Percentiles rank a stretch among this genome's conserved stretches.
Conservation (phyloP, 1,140 invertebrate species). For the Hesperophylax magnus region DNA sequence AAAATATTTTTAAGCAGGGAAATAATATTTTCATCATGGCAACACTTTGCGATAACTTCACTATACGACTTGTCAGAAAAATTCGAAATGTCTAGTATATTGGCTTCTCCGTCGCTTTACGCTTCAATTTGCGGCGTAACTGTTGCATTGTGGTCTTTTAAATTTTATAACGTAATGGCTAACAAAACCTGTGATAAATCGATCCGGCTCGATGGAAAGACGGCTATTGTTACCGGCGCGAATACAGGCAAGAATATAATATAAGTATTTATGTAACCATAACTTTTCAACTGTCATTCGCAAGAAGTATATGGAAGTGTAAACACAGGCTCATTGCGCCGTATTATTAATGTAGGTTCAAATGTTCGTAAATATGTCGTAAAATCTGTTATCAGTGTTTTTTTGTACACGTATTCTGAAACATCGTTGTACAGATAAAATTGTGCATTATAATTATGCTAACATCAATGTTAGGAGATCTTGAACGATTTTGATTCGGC, state of each 20-base stretch:
- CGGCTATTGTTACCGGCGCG: slow-evolving; percentile 84
- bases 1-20: background rate
- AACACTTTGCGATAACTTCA: background rate
- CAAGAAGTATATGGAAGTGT: too few relatives aligned
- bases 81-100: background rate
- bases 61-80: background rate
- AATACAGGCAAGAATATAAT: slow-evolving; percentile 73
- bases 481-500: too few relatives aligned
- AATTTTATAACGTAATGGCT: slow-evolving; percentile 64
- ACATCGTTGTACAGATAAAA: too few relatives aligned
- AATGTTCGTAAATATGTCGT: too few relatives aligned
- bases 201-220: slow-evolving; percentile 70
- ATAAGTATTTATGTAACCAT: slow-evolving; percentile 14
- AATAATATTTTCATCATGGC: background rate
- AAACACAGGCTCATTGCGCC: too few relatives aligned
- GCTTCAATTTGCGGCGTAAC: slow-evolving; percentile 23
- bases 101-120: slow-evolving; percentile 37
- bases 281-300: background rate
- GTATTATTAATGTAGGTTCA: too few relatives aligned
- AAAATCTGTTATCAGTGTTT: too few relatives aligned
- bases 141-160: slow-evolving; percentile 15
- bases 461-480: too few relatives aligned
- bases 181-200: slow-evolving; percentile 63
- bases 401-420: too few relatives aligned
- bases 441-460: too few relatives aligned